A percentile compares a stretch with the other conserved stretches of the same genome.
These are phyloP conservation scores for Epirrhoe tristata DNA, from an alignment of 2,888 invertebrate species.

Conservation along the genomic window DNA sequence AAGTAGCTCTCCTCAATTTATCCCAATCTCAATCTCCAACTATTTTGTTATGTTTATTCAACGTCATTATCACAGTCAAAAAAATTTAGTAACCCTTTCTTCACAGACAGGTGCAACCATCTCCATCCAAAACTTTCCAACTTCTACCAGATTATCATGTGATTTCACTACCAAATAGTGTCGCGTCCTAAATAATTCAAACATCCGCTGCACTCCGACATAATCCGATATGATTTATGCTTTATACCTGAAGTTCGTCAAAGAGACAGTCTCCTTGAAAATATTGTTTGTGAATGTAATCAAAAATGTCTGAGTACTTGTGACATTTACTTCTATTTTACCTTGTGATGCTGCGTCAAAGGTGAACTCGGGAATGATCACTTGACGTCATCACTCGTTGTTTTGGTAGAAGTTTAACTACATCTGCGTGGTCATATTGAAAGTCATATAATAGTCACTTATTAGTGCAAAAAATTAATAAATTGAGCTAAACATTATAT, in stretches of 20 bases:
- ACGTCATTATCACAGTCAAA: neutral
- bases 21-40: too few relatives aligned
- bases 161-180: slow-evolving; percentile 41
- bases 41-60: too few relatives aligned
- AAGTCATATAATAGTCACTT: too few relatives aligned
- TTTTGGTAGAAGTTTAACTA: too few relatives aligned
- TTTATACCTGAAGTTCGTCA: slow-evolving; percentile 34
- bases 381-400: too few relatives aligned
- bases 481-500: too few relatives aligned
- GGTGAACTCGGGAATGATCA: too few relatives aligned
- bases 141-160: slow-evolving; percentile 14
- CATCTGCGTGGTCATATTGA: too few relatives aligned
- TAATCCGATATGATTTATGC: slow-evolving; percentile 63
- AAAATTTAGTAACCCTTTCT: neutral
- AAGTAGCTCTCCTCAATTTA: too few relatives aligned
- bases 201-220: slow-evolving; percentile 49
- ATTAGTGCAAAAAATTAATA: too few relatives aligned
- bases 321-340: too few relatives aligned
- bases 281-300: slow-evolving; percentile 19
- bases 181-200: slow-evolving; percentile 56
- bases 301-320: neutral
- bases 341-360: too few relatives aligned
- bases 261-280: slow-evolving; percentile 16
- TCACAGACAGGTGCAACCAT: neutral
- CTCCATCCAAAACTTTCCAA: slow-evolving; percentile 2